Conservation (phyloP, 1,140 invertebrate genomes). For the Drosophila tropicalis region DNA sequence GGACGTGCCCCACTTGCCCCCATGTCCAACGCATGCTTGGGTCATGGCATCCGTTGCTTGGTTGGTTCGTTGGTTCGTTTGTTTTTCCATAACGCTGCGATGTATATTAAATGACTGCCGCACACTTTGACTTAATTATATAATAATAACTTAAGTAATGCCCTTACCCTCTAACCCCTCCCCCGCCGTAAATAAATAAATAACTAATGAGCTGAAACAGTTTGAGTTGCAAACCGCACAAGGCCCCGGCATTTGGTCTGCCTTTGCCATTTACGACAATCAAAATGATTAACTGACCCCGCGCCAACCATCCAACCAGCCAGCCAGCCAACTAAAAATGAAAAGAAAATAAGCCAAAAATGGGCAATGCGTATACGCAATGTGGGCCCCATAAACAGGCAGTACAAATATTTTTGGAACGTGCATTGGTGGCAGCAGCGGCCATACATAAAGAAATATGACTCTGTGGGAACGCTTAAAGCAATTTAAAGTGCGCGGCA, state of each 20-base stretch:
- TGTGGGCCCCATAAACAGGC: slow-evolving; percentile 53
- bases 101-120: slow-evolving; percentile 60
- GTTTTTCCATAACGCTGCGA: slow-evolving; percentile 33
- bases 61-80: background rate
- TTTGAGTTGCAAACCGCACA: slow-evolving; percentile 39
- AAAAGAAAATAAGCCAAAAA: slow-evolving; percentile 1
- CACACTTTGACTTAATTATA: slow-evolving; percentile 64
- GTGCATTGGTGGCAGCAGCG: slow-evolving; percentile 13
- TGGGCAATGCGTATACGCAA: slow-evolving; percentile 60
- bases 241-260: background rate
- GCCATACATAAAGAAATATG: slow-evolving; percentile 61
- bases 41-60: background rate
- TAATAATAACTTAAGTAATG: slow-evolving; percentile 65
- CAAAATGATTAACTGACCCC: slow-evolving; percentile 77
- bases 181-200: slow-evolving; percentile 53
- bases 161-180: background rate
- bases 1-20: slow-evolving; percentile 22
- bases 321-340: slow-evolving; percentile 5
- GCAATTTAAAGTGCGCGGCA: slow-evolving; percentile 65
- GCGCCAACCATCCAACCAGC: slow-evolving; percentile 2
- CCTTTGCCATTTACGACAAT: slow-evolving; percentile 71
- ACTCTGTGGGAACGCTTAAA: slow-evolving; percentile 54
- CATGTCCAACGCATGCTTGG: background rate
- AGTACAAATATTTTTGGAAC: slow-evolving; percentile 20
- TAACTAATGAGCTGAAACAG: slow-evolving; percentile 73